Conservation (phyloP, 2,888 invertebrate species). For the Protophormia terraenovae region DNA sequence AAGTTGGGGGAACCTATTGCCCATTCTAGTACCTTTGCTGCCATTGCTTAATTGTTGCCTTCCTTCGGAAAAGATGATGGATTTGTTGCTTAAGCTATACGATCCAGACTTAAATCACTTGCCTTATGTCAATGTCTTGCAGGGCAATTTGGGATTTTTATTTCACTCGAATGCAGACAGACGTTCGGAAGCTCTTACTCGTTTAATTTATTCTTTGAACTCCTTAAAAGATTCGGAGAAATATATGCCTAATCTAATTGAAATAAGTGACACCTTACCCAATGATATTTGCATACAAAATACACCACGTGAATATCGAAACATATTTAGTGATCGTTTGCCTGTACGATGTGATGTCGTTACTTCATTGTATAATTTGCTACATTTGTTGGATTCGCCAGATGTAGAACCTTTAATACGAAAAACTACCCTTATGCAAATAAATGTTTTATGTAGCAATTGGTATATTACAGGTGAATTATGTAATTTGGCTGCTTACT, state of each 20-base stretch:
- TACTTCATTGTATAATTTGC: conserved; percentile 71
- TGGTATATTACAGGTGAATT: conserved; percentile 71
- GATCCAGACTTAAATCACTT: conserved; percentile 74
- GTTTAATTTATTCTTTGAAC: conserved; percentile 74
- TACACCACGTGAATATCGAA: conserved; percentile 71
- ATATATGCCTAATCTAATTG: conserved; percentile 71
- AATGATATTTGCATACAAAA: conserved; percentile 74
- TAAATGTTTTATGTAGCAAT: conserved; percentile 77
- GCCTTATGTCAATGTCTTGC: conserved; percentile 71
- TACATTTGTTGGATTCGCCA: conserved; percentile 73
- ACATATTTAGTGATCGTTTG: conserved; percentile 71
- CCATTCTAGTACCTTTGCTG: conserved; percentile 73
- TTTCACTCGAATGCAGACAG: conserved; percentile 72
- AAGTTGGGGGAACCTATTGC: conserved; percentile 70
- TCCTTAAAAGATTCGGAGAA: conserved; percentile 67
- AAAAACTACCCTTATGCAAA: conserved; percentile 77
- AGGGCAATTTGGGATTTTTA: conserved; percentile 76
- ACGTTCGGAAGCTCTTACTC: conserved; percentile 74
- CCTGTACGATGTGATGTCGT: conserved; percentile 35
- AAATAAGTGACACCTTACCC: conserved; percentile 73
- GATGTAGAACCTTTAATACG: conserved; percentile 76
- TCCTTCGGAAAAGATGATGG: conserved; percentile 69
- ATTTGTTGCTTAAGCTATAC: conserved; percentile 72
- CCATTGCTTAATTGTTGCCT: conserved; percentile 75
- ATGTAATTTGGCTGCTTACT: conserved; percentile 71